These are phyloP conservation scores for Ptychobarbus kaznakovi DNA, from an alignment of 2,797 vertebrate genomes.

Conservation along the genomic window DNA sequence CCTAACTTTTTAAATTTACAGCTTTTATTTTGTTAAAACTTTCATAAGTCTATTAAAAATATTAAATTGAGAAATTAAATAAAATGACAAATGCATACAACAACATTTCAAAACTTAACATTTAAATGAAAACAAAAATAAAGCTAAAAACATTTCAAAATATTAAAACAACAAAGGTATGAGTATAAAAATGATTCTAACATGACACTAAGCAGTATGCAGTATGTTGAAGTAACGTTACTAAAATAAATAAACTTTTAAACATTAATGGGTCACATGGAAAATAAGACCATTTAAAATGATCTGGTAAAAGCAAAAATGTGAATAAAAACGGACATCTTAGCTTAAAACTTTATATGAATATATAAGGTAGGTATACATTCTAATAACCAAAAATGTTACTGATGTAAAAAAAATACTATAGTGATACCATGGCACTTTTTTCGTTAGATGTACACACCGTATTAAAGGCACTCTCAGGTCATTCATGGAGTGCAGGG, in stretches of 20 bases:
- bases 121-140: too few species aligned
- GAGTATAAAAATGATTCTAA: too few species aligned
- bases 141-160: too few species aligned
- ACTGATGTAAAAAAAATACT: not conserved
- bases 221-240: too few species aligned
- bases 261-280: not conserved
- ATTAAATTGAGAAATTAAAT: too few species aligned
- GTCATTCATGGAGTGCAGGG: conserved; percentile 95
- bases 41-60: not conserved
- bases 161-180: too few species aligned
- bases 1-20: too few species aligned
- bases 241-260: too few species aligned
- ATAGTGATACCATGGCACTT: not conserved
- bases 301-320: not conserved
- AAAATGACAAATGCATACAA: too few species aligned
- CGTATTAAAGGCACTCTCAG: conserved; percentile 95
- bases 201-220: too few species aligned
- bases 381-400: not conserved
- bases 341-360: not conserved
- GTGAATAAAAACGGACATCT: not conserved
- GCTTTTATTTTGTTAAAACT: not conserved
- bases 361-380: not conserved
- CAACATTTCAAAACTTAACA: too few species aligned
- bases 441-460: conserved; percentile 68
- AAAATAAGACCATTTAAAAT: not conserved